Conservation (phyloP, 2,113 vertebrate species). For the Edolisoma coerulescens region DNA sequence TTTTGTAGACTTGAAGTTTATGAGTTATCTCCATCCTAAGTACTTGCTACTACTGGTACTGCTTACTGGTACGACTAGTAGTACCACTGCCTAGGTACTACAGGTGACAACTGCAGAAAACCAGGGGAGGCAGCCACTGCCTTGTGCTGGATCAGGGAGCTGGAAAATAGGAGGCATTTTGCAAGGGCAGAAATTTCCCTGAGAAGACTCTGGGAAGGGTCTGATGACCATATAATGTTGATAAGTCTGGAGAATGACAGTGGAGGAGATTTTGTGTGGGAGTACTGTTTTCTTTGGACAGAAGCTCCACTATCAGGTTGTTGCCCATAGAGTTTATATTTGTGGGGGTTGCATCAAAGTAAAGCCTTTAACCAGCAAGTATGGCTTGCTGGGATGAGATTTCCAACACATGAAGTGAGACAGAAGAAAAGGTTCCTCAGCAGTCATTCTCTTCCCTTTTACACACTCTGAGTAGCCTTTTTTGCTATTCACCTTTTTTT, state of each 20-base stretch:
- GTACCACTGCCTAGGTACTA: background rate
- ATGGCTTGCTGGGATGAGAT: background rate
- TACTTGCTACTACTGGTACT: background rate
- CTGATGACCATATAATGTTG: background rate
- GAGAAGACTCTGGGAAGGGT: background rate
- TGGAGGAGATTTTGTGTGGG: background rate
- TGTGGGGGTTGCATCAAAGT: background rate
- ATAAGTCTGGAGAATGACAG: background rate
- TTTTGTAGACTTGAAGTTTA: background rate
- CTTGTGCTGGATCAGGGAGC: background rate
- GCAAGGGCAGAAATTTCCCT: background rate
- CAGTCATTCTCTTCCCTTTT: background rate
- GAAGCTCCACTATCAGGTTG: background rate
- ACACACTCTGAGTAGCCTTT: rapidly evolving
- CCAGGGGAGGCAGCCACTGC: background rate
- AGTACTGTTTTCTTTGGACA: background rate
- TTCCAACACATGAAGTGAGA: background rate
- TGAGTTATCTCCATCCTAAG: background rate
- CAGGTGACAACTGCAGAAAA: background rate
- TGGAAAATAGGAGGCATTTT: background rate
- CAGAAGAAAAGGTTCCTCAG: background rate
- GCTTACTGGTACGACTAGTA: background rate
- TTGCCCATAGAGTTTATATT: background rate
- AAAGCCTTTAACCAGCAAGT: background rate
- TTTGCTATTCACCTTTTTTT: background rate